These are phyloP conservation scores for Sinocyclocheilus anshuiensis DNA, from an alignment of 2,113 vertebrate genomes.

Conservation along the genomic window DNA sequence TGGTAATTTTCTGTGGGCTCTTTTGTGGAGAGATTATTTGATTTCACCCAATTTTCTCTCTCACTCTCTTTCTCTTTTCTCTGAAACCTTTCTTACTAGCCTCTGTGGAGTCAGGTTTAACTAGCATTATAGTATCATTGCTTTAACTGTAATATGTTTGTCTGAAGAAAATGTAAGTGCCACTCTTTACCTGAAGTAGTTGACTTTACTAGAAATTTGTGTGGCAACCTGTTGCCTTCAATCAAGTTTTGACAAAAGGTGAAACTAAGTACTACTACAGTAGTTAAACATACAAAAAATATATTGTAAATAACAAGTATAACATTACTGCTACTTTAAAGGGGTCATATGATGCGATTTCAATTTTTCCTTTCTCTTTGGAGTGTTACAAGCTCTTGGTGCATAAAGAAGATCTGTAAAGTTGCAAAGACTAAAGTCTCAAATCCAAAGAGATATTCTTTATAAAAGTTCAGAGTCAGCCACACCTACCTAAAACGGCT, in stretches of 20 bases:
- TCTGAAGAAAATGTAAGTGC: neutral
- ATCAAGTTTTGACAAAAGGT: too few species aligned
- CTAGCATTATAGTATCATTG: neutral
- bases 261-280: neutral
- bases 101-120: neutral
- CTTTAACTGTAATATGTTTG: neutral
- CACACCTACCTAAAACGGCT: too few species aligned
- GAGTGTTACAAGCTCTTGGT: too few species aligned
- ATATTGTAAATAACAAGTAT: too few species aligned
- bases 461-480: too few species aligned
- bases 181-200: neutral
- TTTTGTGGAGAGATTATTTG: neutral
- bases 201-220: neutral
- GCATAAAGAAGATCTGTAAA: too few species aligned
- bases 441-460: too few species aligned
- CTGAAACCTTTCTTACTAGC: neutral
- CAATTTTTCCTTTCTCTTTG: too few species aligned
- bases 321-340: too few species aligned
- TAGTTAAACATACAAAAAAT: too few species aligned
- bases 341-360: too few species aligned
- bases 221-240: neutral
- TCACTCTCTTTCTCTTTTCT: neutral
- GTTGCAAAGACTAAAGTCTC: too few species aligned
- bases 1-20: neutral
- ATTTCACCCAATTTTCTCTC: neutral